These are phyloP conservation scores for Yponomeuta cagnagella DNA, from an alignment of 2,888 invertebrate species.

Conservation along the genomic window DNA sequence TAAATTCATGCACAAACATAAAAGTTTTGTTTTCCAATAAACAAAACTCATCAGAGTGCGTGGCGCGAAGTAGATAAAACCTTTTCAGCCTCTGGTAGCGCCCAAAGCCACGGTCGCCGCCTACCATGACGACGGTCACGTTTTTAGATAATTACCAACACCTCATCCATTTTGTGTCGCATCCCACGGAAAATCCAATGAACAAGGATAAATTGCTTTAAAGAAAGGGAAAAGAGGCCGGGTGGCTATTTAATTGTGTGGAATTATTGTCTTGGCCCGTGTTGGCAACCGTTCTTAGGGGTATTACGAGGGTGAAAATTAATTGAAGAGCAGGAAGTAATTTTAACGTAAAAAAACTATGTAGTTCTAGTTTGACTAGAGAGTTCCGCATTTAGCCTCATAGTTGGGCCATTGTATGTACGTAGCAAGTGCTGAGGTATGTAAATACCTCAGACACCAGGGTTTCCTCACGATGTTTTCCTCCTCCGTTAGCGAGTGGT, in stretches of 20 bases:
- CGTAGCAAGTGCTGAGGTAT: too few relatives aligned
- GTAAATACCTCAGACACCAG: too few relatives aligned
- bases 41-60: slow-evolving; percentile 56
- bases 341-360: too few relatives aligned
- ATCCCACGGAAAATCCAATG: slow-evolving; percentile 17
- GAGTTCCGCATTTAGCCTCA: too few relatives aligned
- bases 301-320: too few relatives aligned
- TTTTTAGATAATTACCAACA: slow-evolving; percentile 65
- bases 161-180: slow-evolving; percentile 63
- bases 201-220: slow-evolving; percentile 11
- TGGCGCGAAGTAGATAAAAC: slow-evolving; percentile 64
- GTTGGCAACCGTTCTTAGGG: too few relatives aligned
- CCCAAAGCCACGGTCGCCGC: background rate
- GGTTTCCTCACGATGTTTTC: too few relatives aligned
- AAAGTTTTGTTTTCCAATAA: slow-evolving; percentile 40
- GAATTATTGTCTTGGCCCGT: background rate
- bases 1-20: slow-evolving; percentile 15
- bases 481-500: too few relatives aligned
- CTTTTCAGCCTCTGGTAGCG: background rate
- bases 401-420: too few relatives aligned
- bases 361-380: too few relatives aligned
- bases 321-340: too few relatives aligned
- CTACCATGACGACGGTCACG: slow-evolving; percentile 71
- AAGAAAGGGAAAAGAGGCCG: slow-evolving; percentile 23
- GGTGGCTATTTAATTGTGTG: background rate